These are phyloP conservation scores for Laothoe populi DNA, from an alignment of 2,888 invertebrate species.

Conservation along the genomic window DNA sequence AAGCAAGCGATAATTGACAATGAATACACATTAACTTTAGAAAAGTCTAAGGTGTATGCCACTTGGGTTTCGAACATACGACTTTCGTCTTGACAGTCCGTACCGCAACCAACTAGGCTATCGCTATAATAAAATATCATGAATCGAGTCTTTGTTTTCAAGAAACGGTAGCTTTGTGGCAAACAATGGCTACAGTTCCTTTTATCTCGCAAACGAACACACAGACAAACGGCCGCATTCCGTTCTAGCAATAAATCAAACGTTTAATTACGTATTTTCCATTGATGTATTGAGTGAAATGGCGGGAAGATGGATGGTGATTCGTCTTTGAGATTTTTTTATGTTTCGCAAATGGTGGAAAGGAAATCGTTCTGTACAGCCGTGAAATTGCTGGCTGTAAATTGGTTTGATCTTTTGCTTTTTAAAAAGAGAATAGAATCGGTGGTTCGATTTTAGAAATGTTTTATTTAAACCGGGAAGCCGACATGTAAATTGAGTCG, in stretches of 20 bases:
- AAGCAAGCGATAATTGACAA: too few relatives aligned
- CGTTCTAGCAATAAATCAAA: conserved; percentile 13
- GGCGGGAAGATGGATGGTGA: conserved; percentile 6
- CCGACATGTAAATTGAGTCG: too few relatives aligned
- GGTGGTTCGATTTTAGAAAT: too few relatives aligned
- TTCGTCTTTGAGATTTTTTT: conserved; percentile 11
- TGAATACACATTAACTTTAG: too few relatives aligned
- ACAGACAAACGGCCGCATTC: conserved; percentile 13
- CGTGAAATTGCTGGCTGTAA: not conserved
- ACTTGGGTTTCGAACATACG: too few relatives aligned
- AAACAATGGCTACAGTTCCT: conserved; percentile 7
- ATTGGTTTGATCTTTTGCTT: not conserved
- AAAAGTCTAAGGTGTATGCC: too few relatives aligned
- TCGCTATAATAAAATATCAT: not conserved
- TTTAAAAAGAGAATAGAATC: not conserved
- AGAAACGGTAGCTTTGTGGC: conserved; percentile 10
- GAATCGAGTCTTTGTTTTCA: not conserved
- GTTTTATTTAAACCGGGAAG: too few relatives aligned
- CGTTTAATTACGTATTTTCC: conserved; percentile 24
- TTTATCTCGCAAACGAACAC: conserved; percentile 1
- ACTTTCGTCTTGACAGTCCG: too few relatives aligned
- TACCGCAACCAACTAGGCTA: too few relatives aligned
- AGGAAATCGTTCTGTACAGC: not conserved
- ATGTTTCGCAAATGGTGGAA: not conserved
- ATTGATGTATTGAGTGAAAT: conserved; percentile 23